Base-by-base conservation (phyloP, 2,888 invertebrate genomes). In the Keiferia lycopersicella region DNA sequence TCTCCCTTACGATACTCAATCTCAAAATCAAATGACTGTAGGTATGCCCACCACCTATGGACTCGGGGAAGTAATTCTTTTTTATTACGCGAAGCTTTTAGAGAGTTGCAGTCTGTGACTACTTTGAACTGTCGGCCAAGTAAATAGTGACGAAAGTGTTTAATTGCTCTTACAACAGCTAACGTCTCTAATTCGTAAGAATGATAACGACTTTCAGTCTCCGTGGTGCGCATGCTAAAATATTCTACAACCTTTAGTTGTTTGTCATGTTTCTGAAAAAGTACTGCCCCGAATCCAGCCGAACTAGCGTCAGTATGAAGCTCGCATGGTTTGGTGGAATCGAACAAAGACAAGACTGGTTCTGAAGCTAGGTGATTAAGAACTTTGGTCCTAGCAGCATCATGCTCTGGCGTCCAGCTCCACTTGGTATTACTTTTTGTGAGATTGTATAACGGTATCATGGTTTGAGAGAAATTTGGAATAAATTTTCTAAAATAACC, bases 1-100 rank as follows among this genome's bases (percentile, higher is more conserved):
- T 64, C 66, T 11, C 64, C 66, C 41, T 59, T 66, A 0, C 67
- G 56, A 48, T 68, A 70, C n/a, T 65, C 64, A n/a, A 70, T 64
- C n/a, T 62, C 62, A 59, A 70, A 70, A 45, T 66, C 22, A 30
- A 65, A 67, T 11, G 60, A 57, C 39, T 68, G 68, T 10, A 69
- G 38, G 41, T 61, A 67, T 10, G 64, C 59, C 66, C 69, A 69
- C 66, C 69, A 69, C 16, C 67, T 38, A 38, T 64, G 63, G 0
- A 70, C 57, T 2, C 66, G 60, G 8, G 68, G 66, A 11, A 65
- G n/a, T 18, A 70, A 41, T 10, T 69, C 65, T 41, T 64, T 62
- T 69, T 67, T 26, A n/a, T 61, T 30, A 20, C 48, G 30, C 10
- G 69, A 64, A 1, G 67, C 61, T 61, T 66, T 67, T 0, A 68